Base-by-base conservation (phyloP, 1,140 invertebrate species). In the Geopemphigus sp. region DNA sequence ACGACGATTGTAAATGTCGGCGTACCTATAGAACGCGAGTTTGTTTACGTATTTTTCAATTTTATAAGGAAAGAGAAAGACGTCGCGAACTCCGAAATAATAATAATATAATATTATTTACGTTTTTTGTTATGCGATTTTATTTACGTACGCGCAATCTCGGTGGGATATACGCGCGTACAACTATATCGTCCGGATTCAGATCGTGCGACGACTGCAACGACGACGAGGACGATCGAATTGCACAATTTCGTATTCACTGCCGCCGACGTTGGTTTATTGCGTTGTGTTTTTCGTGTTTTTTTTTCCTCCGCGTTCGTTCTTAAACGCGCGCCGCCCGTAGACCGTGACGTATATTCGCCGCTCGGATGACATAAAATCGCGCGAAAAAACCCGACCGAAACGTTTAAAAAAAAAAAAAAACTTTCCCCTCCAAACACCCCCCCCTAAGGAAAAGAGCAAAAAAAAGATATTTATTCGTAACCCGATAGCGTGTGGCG, bases 121-220 rank as follows among this genome's bases (percentile, higher is more conserved):
- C 66, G 56, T 73, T 12, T 61, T 61, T 15, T 56, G 56, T 73
- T 56, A 15, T 73, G 32, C 53, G 29, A 53, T 8, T 22, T 32
- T 3, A 39, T 39, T n/a, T 39, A 8, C 8, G 32, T 39, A 8
- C 32, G 8, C 32, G 5, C 39, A 17, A 14, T 72, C 47, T 22
- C 24, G 26, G 24, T 32, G 15, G 15, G n/a, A 72, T 17, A 72
- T 14, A 19, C 5, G 14, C 12, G 4, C 4, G 64, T 45, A 22
- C 45, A 45, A 68, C 66, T 50, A 50, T 50, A 50, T 68, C 5
- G 22, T 68, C 32, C 70, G 19, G 26, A 32, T 56, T 12, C 53
- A n/a, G 19, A 73, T 73, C 53, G 29, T 57, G 70, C 70, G 53
- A 73, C 26, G 19, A 54, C n/a, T n/a, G n/a, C n/a, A n/a, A n/a